These are phyloP conservation scores for Cephalopterus ornatus DNA, from an alignment of 2,113 vertebrate genomes.

Conservation along the genomic window DNA sequence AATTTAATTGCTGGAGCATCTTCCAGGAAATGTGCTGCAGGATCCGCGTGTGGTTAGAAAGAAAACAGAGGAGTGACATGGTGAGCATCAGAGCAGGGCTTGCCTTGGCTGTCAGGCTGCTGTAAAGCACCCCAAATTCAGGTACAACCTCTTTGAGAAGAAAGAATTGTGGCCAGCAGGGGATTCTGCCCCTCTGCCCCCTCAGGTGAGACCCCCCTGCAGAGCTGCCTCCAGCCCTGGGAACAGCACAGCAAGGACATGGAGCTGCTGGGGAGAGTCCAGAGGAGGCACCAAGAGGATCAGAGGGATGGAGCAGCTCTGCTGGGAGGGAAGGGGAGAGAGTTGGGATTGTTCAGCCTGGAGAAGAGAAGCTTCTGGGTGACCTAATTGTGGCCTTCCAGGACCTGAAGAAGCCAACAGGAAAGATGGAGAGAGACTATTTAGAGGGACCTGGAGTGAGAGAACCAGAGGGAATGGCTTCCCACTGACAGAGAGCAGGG, in stretches of 20 bases:
- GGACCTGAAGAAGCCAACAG: fast-evolving
- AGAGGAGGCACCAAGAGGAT: not conserved
- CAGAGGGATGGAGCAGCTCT: not conserved
- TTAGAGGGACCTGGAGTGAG: fast-evolving
- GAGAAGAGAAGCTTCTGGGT: not conserved
- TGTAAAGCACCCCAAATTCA: not conserved
- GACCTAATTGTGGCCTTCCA: fast-evolving
- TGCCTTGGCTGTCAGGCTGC: not conserved
- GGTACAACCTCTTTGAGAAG: not conserved
- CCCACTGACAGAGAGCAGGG: fast-evolving
- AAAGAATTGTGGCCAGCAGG: not conserved
- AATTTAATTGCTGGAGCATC: not conserved
- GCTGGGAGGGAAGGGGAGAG: not conserved
- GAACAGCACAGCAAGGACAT: not conserved
- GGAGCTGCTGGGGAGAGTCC: not conserved
- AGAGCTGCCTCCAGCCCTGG: not conserved
- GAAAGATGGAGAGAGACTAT: fast-evolving
- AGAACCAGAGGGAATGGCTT: not conserved
- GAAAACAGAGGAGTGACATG: not conserved
- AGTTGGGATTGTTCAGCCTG: not conserved
- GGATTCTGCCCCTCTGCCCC: not conserved
- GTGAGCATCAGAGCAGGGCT: not conserved
- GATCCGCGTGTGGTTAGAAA: fast-evolving
- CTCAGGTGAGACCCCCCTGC: not conserved
- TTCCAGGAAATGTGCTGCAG: not conserved